Base-by-base conservation (phyloP, 1,140 invertebrate genomes). In the Trachymyrmex septentrionalis region DNA sequence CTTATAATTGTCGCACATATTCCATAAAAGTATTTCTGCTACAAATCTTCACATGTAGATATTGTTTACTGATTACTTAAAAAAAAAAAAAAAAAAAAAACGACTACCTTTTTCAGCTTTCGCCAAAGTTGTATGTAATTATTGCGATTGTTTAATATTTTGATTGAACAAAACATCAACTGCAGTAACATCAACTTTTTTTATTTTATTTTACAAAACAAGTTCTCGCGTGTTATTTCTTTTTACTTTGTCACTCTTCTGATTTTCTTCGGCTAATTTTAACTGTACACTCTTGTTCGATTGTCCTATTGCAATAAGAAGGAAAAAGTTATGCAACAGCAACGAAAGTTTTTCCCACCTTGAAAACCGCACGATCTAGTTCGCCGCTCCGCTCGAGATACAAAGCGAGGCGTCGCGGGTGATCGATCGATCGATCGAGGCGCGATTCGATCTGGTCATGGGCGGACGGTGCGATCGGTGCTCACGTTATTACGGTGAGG, bases 381-480 rank as follows among this genome's bases (percentile, higher is more conserved):
- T 57, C 44, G 66, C 12, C 66, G 64, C 19, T 24, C 48, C 50
- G 50, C 12, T 14, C 50, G 19, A 71, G 66, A 59, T 72, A 82
- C 67, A 59, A 82, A 82, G 78, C 44, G 19, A 82, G 55, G 34
- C 48, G 59, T 78, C 76, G 76, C 63, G 44, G 30, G 63, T 55
- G 64, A 80, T 80, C 77, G 77, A 80, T 82, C 77, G 77, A 80
- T 82, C 66, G 78, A 67, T 80, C 55, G 73, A 24, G 57, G 75
- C 30, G 44, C 59, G 61, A 78, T 66, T 66, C 44, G 76, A 78
- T 78, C 76, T 77, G 73, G 73, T 77, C 73, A 77, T 21, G 73
- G 73, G 69, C 24, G 69, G 64, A 69, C 66, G 38, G 66, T 69
- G 3, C 53, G 73, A 59, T 76, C 55, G 55, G 19, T 21, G 30